phyloP scores from a whole-genome alignment of 2,888 invertebrate genomes.

The Atherix ibis region DNA sequence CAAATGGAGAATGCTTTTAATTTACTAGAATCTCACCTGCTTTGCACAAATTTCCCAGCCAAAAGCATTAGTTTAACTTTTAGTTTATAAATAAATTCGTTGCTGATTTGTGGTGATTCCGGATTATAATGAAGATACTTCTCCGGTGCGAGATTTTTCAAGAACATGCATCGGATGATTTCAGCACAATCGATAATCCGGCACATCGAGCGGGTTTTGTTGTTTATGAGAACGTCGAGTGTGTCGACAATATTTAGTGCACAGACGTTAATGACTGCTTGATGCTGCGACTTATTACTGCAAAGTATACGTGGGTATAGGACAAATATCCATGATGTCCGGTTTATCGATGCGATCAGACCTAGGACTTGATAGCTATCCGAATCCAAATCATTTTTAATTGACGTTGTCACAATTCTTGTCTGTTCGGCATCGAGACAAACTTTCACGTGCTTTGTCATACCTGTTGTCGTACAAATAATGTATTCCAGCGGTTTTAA shows the following conservation, averaged over 20 bases:
- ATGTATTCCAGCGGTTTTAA: conserved; percentile 15
- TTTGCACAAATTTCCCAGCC: too few relatives aligned
- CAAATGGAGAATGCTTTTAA: too few relatives aligned
- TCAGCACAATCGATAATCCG: conserved; percentile 17
- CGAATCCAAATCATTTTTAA: conserved; percentile 15
- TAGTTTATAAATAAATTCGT: not conserved
- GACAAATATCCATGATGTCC: conserved; percentile 18
- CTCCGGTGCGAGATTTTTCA: too few relatives aligned
- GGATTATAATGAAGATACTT: too few relatives aligned
- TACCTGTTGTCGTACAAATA: conserved; percentile 17
- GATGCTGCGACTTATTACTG: conserved; percentile 10
- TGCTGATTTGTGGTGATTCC: not conserved
- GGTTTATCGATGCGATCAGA: conserved; percentile 17
- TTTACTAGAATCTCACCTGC: too few relatives aligned
- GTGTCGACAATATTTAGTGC: conserved; percentile 14
- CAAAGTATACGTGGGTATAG: conserved; percentile 19
- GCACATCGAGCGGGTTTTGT: conserved; percentile 9
- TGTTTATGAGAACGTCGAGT: conserved; percentile 12
- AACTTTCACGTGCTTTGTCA: conserved; percentile 15
- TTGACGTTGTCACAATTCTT: not conserved
- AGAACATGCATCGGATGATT: conserved; percentile 19
- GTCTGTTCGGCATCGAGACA: not conserved
- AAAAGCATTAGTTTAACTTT: not conserved
- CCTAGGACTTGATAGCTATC: conserved; percentile 20
- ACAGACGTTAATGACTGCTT: conserved; percentile 15